These are phyloP conservation scores for Trimorus sp. DNA, from an alignment of 2,888 invertebrate species.

Conservation along the genomic window DNA sequence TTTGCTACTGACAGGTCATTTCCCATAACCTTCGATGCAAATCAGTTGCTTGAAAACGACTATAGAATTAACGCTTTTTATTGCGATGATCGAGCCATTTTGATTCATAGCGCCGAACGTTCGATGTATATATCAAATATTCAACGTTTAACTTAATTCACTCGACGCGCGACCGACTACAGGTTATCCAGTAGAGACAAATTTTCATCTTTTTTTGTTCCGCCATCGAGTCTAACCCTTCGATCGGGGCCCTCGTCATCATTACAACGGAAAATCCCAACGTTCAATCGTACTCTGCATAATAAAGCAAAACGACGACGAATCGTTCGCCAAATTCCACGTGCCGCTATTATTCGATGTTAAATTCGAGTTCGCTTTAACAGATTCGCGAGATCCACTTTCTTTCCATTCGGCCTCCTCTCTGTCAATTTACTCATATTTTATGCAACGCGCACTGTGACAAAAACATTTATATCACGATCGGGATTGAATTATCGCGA, in stretches of 20 bases:
- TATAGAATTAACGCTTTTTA: background rate
- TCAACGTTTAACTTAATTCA: constrained; percentile 40
- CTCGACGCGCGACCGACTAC: constrained; percentile 23
- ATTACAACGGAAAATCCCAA: constrained; percentile 56
- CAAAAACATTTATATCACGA: constrained; percentile 6
- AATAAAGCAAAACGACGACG: constrained; percentile 64
- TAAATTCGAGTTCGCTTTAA: constrained; percentile 53
- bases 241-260: constrained; percentile 50
- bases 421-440: constrained; percentile 24
- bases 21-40: background rate
- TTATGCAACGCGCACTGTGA: constrained; percentile 21
- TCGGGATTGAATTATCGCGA: constrained; percentile 4
- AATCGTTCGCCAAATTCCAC: constrained; percentile 62
- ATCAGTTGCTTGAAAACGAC: background rate
- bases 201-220: constrained; percentile 50
- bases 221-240: constrained; percentile 43
- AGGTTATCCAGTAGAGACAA: constrained; percentile 42
- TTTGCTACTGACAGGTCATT: background rate
- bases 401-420: constrained; percentile 6
- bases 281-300: constrained; percentile 64
- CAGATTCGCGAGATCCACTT: constrained; percentile 29
- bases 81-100: constrained; percentile 10
- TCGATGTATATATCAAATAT: constrained; percentile 35
- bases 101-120: background rate
- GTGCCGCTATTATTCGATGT: constrained; percentile 61